Base-by-base conservation (phyloP, 2,113 vertebrate species). In the Amazona vittata region DNA sequence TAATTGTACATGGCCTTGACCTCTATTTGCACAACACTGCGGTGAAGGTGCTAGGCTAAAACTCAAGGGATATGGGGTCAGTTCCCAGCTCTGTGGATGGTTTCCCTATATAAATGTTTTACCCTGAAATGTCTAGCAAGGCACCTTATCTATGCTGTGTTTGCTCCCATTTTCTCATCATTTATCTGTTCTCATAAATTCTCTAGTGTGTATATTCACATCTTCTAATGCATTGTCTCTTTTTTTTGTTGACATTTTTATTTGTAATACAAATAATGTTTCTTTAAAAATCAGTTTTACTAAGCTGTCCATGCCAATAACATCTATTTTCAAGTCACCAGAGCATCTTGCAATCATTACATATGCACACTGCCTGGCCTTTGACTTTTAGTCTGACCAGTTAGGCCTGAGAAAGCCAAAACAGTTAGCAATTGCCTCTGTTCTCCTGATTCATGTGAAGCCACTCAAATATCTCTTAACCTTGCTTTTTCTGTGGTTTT, bases 101-200 rank as follows among this genome's bases (percentile, higher is more conserved):
- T 46, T 87, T 84, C 17, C 28, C 24, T 33, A 44, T 64, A 35
- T n/a, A 77, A 49, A 83, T n/a, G 12, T 4, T 64, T 96, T 91
- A 5, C 57, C 28, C 15, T 43, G 68, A 92, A 63, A 83, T 74
- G 39, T 37, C 55, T 93, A 73, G 59, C 68, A 93, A 90, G 35
- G 4, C 14, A 43, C 12, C 82, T 82, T 74, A 46, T 88, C 70
- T 73, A 4, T n/a, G 10, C 10, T 79, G 44, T 76, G 12, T 57
- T 90, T 93, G 80, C 15, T 62, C 37, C 25, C 13, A 33, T 83
- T 89, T 86, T 88, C 31, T 80, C 47, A 43, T 83, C 0, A 0
- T 83, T 94, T 83, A 65, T 92, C 63, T 83, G 6, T 83, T 93
- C 64, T 70, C 52, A 65, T 88, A 85, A 95, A 86, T 90, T 86